phyloP scores from a whole-genome alignment of 2,797 vertebrate genomes.

The Lindbergichthys nudifrons region DNA sequence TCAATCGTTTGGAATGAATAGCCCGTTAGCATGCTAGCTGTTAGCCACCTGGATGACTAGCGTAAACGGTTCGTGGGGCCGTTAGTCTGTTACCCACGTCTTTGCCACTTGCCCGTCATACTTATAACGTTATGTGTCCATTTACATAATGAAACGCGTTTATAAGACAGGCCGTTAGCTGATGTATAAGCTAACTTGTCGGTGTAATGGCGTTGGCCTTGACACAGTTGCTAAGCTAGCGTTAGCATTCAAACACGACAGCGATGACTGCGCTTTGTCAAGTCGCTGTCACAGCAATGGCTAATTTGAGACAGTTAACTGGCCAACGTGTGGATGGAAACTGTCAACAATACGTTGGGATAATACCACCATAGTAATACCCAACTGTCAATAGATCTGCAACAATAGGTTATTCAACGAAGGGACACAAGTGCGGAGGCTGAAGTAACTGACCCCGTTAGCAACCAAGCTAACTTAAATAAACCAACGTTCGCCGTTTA shows the following conservation, averaged over 20 bases:
- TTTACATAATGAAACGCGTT: background rate
- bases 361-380: background rate
- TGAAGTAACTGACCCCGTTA: constrained; percentile 75
- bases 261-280: constrained; percentile 78
- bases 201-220: constrained; percentile 73
- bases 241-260: constrained; percentile 70
- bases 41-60: constrained; percentile 1
- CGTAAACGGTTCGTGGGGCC: background rate
- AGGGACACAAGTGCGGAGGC: constrained; percentile 55
- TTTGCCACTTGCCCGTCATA: rapidly evolving
- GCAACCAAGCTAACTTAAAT: constrained; percentile 66
- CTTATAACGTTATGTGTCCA: background rate
- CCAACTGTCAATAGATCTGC: background rate
- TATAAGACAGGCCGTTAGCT: background rate
- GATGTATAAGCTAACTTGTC: constrained; percentile 48
- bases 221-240: constrained; percentile 71
- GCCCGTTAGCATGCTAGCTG: constrained; percentile 60
- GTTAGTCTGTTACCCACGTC: rapidly evolving
- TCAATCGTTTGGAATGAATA: constrained; percentile 49
- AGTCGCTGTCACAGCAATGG: constrained; percentile 54
- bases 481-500: constrained; percentile 55
- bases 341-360: background rate
- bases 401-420: constrained; percentile 10
- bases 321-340: constrained; percentile 28
- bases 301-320: constrained; percentile 1